Evolutionary conservation across 2,113 vertebrate genomes (phyloP).

Genomic region (Percina caprodes): DNA sequence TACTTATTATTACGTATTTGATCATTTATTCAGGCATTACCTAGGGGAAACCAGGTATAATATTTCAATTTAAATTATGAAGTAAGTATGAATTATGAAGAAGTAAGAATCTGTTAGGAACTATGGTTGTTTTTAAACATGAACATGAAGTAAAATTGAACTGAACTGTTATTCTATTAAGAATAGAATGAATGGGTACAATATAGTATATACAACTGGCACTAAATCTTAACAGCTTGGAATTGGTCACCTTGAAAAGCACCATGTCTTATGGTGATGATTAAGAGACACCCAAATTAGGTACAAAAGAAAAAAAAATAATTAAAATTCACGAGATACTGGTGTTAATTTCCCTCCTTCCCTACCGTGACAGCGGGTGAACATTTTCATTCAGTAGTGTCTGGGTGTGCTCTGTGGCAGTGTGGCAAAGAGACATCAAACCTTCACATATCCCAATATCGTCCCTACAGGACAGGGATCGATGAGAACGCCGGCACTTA

Average conservation of each 20-base stretch:
- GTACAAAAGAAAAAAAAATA: neutral
- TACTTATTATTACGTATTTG: neutral
- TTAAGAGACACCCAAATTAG: neutral
- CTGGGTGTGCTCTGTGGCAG: constrained; percentile 14
- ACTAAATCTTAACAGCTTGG: neutral
- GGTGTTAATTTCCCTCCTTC: neutral
- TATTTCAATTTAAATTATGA: neutral
- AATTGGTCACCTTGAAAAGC: neutral
- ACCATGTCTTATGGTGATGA: too few species aligned
- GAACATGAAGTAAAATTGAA: too few species aligned
- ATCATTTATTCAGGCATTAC: neutral
- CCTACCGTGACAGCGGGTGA: neutral
- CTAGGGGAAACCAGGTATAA: neutral
- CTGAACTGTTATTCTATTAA: neutral
- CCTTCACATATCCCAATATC: constrained; percentile 45
- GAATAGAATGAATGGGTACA: neutral
- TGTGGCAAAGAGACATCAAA: constrained; percentile 22
- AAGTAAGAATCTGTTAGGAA: neutral
- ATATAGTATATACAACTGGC: neutral
- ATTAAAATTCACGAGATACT: neutral
- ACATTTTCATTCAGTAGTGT: constrained; percentile 8
- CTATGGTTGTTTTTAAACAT: too few species aligned
- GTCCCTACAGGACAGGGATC: constrained; percentile 77
- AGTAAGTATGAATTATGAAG: too few species aligned
- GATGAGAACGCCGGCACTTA: constrained; percentile 83